Evolutionary conservation across 2,797 vertebrate species (phyloP), one percentile per base, ranked within the genome.

Genomic region (Cephalopachus bancanus): DNA sequence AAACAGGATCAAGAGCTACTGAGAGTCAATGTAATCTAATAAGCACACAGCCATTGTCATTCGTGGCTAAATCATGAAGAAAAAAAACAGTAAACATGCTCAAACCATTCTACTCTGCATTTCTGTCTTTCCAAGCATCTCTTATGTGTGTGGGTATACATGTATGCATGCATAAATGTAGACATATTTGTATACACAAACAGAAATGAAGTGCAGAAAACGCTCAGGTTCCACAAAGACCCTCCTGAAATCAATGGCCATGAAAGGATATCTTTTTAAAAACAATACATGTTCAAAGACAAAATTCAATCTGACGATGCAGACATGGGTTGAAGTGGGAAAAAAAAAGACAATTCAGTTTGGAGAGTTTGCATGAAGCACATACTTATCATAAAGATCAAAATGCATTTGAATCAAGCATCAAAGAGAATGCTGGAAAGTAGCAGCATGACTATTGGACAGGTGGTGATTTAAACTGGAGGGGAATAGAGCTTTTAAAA

Each of bases 131-230:
- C 17, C 64, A 37, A 15, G 24, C 64, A 37, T 71, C 19, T 86
- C 37, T 20, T 11, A 53, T 24, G 11, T 1, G 26, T 64, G 64
- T n/a, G 30, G 3, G 51, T 15, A 6, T 9, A 0, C 16, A 16
- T 19, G 28, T 22, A 0, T 17, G 16, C 16, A 7, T 22, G 24
- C 1, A 1, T 26, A 0, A 3, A 28, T 64, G 8, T 10, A 17
- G 2, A 4, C 49, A 12, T 59, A 37, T 59, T 33, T 4, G n/a
- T 5, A 33, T 5, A 10, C n/a, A 79, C 72, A 69, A 26, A 75
- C 72, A 74, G 12, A 49, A 37, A 14, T 20, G 65, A 26, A 49
- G 4, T 72, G 26, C 2, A n/a, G 57, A 74, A 9, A 26, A 81
- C 1, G 57, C 9, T 49, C 28, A 22, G 49, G n/a, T 65, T 65